Base-by-base conservation (phyloP, 2,888 invertebrate species). In the Geotrupes spiniger region DNA sequence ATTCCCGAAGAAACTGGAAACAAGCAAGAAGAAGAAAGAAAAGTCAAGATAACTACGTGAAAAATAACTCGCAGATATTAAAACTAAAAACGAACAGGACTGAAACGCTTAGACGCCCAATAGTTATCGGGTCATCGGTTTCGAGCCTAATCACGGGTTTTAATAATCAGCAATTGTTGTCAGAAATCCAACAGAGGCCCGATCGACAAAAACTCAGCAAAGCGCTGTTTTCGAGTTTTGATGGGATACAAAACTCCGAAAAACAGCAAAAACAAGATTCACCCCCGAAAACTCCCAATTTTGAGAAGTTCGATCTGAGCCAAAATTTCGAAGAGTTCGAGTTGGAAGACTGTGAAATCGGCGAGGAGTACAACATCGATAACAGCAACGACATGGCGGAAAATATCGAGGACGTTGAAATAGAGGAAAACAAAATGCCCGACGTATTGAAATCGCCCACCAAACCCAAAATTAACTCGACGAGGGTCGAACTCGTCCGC, bases 321-420 rank as follows among this genome's bases (percentile, higher is more conserved):
- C 85, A 87, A 67, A 87, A 87, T 70, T 88, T 88, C 64, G 88
- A 88, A 65, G 88, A 88, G 66, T 88, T 88, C 68, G 86, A 85
- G 65, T 76, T 88, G 60, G 87, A 87, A 64, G 87, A 87, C 45
- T 81, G 81, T 69, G 85, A 87, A 68, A 79, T 80, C 33, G 60
- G 58, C 12, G 72, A 73, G 46, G 72, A 73, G 52, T 71, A 67
- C 47, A 60, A 60, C 15, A 66, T 68, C 4, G 66, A 64, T 36
- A 40, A 36, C 10, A 45, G 33, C 12, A 46, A 45, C n/a, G 54
- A 49, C 29, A 29, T 40, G 9, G 25, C 31, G 2, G 42, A 40
- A 25, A 39, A 45, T 26, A 36, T 15, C n/a, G 17, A 3, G 6
- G 11, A 33, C 11, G 6, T 8, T 15, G 12, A 41, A 25, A 41